Conservation (phyloP, 2,797 vertebrate genomes). For the Phataginus tricuspis region DNA sequence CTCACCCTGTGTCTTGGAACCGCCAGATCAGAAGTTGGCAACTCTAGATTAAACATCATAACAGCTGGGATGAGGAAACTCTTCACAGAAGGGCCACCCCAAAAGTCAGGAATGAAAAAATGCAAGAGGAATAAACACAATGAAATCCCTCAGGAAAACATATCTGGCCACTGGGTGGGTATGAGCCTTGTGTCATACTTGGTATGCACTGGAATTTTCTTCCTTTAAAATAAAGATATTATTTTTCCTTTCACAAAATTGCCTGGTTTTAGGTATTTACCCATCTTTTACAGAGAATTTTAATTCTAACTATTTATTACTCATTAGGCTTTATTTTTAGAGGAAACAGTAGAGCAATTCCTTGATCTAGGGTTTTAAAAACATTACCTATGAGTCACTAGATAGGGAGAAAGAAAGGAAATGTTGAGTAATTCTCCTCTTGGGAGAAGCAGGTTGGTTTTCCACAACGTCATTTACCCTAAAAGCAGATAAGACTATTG, state of each 20-base stretch:
- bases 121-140: slow-evolving; percentile 75
- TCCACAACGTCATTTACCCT: not conserved
- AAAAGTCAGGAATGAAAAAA: slow-evolving; percentile 78
- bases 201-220: slow-evolving; percentile 60
- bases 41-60: slow-evolving; percentile 77
- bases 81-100: slow-evolving; percentile 77
- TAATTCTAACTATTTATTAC: not conserved
- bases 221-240: slow-evolving; percentile 63
- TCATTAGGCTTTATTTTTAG: slow-evolving; percentile 9
- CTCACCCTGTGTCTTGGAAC: slow-evolving; percentile 76
- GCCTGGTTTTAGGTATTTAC: slow-evolving; percentile 37
- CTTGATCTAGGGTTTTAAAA: slow-evolving; percentile 27
- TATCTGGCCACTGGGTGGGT: slow-evolving; percentile 76
- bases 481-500: not conserved
- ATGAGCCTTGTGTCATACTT: slow-evolving; percentile 71
- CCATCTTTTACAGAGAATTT: slow-evolving; percentile 49
- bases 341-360: not conserved
- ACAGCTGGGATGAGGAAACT: slow-evolving; percentile 80
- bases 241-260: slow-evolving; percentile 39
- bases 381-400: not conserved
- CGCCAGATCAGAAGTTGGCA: slow-evolving; percentile 77
- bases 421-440: slow-evolving; percentile 20
- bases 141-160: slow-evolving; percentile 74
- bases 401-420: not conserved
- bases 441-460: slow-evolving; percentile 32